Conservation (phyloP, 2,888 invertebrate species). For the Adelognathus sp. region DNA sequence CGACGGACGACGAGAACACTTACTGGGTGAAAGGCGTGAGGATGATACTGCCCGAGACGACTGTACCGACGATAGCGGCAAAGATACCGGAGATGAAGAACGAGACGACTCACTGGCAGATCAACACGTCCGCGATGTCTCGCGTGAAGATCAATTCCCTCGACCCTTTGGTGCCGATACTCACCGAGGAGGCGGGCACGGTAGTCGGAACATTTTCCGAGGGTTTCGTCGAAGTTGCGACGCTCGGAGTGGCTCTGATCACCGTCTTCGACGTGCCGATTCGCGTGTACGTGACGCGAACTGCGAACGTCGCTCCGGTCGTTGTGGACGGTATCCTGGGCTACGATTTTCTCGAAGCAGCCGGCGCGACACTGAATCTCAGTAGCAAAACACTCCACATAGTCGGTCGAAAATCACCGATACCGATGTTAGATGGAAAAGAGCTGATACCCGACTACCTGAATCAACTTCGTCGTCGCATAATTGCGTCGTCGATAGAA, state of each 20-base stretch:
- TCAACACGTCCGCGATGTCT: conserved; percentile 15
- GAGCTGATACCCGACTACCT: not conserved
- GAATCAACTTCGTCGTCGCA: not conserved
- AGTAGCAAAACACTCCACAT: not conserved
- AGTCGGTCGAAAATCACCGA: not conserved
- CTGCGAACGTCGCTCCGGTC: conserved; percentile 22
- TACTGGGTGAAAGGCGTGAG: not conserved
- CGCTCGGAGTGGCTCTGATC: not conserved
- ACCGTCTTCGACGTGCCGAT: not conserved
- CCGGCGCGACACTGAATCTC: not conserved
- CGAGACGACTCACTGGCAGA: conserved; percentile 25
- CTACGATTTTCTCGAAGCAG: not conserved
- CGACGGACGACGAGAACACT: not conserved
- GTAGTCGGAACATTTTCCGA: conserved; percentile 33
- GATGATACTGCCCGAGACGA: conserved; percentile 24
- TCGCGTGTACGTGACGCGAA: conserved; percentile 30
- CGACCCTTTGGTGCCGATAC: not conserved
- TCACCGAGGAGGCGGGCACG: not conserved
- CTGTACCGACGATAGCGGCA: conserved; percentile 13
- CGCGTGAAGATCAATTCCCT: conserved; percentile 33
- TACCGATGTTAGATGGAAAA: not conserved
- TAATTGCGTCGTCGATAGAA: not conserved
- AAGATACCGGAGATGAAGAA: conserved; percentile 24
- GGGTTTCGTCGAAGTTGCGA: not conserved
- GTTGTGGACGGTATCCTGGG: conserved; percentile 36